Conservation (phyloP, 1,140 invertebrate species). For the Brachionus plicatilis region DNA sequence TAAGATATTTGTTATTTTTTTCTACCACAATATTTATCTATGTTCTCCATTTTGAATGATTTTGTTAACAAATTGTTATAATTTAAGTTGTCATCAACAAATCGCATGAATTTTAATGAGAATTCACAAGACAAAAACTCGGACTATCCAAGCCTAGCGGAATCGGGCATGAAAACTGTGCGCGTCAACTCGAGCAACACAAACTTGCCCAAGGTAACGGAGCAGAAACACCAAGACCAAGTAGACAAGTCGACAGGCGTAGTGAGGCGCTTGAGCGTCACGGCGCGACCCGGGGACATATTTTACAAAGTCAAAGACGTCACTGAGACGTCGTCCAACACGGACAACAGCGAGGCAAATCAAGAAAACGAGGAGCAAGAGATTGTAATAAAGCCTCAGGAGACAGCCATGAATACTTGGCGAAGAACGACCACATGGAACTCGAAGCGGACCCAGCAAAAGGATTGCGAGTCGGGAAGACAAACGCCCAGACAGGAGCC, state of each 20-base stretch:
- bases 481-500: not conserved
- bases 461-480: not conserved
- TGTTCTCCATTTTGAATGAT: not conserved
- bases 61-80: not conserved
- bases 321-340: constrained; percentile 19
- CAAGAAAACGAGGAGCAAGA: constrained; percentile 10
- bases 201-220: not conserved
- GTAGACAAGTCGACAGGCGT: not conserved
- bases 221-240: not conserved
- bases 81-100: constrained; percentile 14
- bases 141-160: not conserved
- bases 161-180: constrained; percentile 15
- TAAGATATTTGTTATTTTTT: constrained; percentile 17
- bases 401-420: not conserved
- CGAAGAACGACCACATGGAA: constrained; percentile 39
- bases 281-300: constrained; percentile 29
- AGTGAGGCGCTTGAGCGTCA: constrained; percentile 9
- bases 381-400: not conserved
- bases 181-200: not conserved
- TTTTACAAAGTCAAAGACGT: constrained; percentile 40
- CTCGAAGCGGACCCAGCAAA: not conserved
- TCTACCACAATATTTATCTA: not conserved
- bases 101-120: constrained; percentile 22
- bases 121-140: not conserved
- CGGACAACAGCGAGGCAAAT: not conserved